These are phyloP conservation scores for Tortrix viridana DNA, from an alignment of 2,888 invertebrate genomes.

Conservation along the genomic window DNA sequence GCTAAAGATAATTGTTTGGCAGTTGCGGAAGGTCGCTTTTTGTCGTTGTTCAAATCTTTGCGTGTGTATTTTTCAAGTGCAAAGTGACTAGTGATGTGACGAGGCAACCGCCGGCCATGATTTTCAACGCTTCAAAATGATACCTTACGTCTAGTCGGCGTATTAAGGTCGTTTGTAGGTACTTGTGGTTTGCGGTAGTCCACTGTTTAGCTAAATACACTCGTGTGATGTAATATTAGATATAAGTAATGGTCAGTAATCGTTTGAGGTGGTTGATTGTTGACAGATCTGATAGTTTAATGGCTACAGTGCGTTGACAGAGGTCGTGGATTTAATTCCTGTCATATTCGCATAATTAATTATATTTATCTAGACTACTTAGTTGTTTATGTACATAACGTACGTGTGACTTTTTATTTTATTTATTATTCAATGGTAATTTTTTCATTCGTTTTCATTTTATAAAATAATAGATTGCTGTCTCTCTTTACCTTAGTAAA, in stretches of 20 bases:
- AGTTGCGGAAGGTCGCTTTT: conserved; percentile 11
- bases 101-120: conserved; percentile 6
- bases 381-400: too few species aligned
- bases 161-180: conserved; percentile 7
- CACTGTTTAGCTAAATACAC: conserved; percentile 18
- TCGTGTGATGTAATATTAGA: conserved; percentile 1
- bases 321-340: too few species aligned
- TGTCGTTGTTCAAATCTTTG: conserved; percentile 5
- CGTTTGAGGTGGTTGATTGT: too few species aligned
- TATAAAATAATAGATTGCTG: too few species aligned
- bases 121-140: conserved; percentile 20
- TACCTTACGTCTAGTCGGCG: conserved; percentile 12
- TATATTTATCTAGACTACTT: too few species aligned
- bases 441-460: too few species aligned
- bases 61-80: conserved; percentile 1
- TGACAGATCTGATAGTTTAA: too few species aligned
- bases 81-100: conserved; percentile 1
- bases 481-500: too few species aligned
- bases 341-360: too few species aligned
- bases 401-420: not conserved
- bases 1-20: not conserved
- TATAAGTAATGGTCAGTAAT: too few species aligned
- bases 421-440: too few species aligned
- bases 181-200: conserved; percentile 25
- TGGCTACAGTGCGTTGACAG: too few species aligned